These are phyloP conservation scores for Hyles vespertilio DNA, from an alignment of 1,140 invertebrate species.

Conservation along the genomic window DNA sequence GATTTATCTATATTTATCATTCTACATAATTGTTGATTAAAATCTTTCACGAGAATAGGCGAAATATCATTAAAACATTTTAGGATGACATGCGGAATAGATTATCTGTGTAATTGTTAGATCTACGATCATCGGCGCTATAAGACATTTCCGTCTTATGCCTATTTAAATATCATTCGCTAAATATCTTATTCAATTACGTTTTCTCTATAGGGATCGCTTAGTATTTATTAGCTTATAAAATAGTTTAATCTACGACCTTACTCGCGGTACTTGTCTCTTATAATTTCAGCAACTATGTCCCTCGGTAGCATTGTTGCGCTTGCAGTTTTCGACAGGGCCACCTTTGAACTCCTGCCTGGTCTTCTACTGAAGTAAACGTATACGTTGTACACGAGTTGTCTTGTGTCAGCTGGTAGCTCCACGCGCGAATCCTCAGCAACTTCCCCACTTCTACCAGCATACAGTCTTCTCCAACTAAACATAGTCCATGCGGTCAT, in stretches of 20 bases:
- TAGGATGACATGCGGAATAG: no score
- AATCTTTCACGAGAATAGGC: no score
- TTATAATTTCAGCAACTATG: constrained; percentile 63
- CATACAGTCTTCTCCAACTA: constrained; percentile 66
- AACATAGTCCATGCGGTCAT: constrained; percentile 74
- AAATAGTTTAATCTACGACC: background rate
- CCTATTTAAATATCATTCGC: no score
- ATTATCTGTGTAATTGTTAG: no score
- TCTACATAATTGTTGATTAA: no score
- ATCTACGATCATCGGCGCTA: no score
- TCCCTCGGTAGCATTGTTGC: constrained; percentile 65
- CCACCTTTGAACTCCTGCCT: constrained; percentile 55
- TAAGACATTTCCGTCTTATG: no score
- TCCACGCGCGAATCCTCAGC: constrained; percentile 47
- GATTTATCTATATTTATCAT: no score
- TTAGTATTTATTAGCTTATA: no score
- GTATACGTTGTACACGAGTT: constrained; percentile 67
- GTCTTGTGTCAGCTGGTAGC: constrained; percentile 61
- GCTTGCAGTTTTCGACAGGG: constrained; percentile 59
- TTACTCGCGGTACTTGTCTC: constrained; percentile 46
- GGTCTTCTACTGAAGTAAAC: constrained; percentile 63
- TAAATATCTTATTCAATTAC: no score
- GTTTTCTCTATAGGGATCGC: no score
- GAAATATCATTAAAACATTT: no score
- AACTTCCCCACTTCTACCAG: constrained; percentile 34